phyloP scores from a whole-genome alignment of 2,113 vertebrate species.

The Dolichotis patagonum region DNA sequence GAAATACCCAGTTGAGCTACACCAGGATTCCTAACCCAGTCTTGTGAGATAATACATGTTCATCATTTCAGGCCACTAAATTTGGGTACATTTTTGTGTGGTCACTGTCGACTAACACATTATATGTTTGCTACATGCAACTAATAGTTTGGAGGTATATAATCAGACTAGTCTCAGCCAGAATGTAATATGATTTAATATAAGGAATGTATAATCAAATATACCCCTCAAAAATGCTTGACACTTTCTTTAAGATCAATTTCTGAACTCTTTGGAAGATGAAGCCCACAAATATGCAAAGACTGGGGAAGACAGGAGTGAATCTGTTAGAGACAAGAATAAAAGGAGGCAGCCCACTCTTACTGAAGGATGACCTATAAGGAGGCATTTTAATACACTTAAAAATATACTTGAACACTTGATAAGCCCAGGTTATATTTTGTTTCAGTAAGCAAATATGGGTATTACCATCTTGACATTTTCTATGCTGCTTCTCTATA shows the following conservation, averaged over 20 bases:
- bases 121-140: neutral
- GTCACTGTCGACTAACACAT: neutral
- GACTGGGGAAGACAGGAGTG: neutral
- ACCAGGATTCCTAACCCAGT: neutral
- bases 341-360: neutral
- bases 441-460: neutral
- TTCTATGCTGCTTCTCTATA: neutral
- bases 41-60: neutral
- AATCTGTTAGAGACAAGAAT: slow-evolving; percentile 23
- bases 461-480: neutral
- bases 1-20: neutral
- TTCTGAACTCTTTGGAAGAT: slow-evolving; percentile 36
- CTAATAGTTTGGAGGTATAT: neutral
- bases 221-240: no score
- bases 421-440: neutral
- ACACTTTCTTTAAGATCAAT: slow-evolving; percentile 39
- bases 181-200: neutral
- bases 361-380: neutral
- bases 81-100: neutral
- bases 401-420: neutral
- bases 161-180: neutral
- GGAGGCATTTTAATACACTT: neutral
- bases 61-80: neutral
- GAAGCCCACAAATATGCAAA: neutral
- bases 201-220: neutral